Percentiles rank a stretch among this genome's conserved stretches.
These are phyloP conservation scores for Polymixis flavicincta DNA, from an alignment of 2,888 invertebrate genomes.

Conservation along the genomic window DNA sequence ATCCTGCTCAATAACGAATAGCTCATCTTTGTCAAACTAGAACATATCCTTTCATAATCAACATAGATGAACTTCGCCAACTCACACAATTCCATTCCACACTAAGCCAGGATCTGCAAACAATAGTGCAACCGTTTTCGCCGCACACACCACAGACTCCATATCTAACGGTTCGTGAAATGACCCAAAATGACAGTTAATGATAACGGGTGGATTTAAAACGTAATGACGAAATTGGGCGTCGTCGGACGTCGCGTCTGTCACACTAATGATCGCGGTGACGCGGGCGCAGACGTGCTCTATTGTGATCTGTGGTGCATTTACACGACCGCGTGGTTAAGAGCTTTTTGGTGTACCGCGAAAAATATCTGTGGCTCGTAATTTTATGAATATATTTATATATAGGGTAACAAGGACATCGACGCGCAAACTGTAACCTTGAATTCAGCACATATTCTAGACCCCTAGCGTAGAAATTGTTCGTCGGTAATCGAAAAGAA, in stretches of 20 bases:
- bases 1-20: neutral
- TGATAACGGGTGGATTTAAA: slow-evolving; percentile 79
- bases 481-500: no score
- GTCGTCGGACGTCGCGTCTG: slow-evolving; percentile 65
- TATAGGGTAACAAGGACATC: no score
- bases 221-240: slow-evolving; percentile 82
- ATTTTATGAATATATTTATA: neutral
- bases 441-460: no score
- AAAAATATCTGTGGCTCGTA: neutral
- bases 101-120: slow-evolving; percentile 11
- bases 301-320: slow-evolving; percentile 73
- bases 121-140: slow-evolving; percentile 65
- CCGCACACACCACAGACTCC: slow-evolving; percentile 63
- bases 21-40: neutral
- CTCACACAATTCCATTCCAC: neutral
- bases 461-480: no score
- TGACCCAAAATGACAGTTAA: slow-evolving; percentile 83
- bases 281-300: slow-evolving; percentile 66
- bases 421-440: no score
- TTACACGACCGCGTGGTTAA: slow-evolving; percentile 58
- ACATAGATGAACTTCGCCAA: no score
- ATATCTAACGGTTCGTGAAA: slow-evolving; percentile 84
- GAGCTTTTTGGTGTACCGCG: slow-evolving; percentile 45
- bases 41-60: no score
- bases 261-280: slow-evolving; percentile 74